These are phyloP conservation scores for Cyanoliseus patagonus DNA, from an alignment of 2,113 vertebrate species.

Conservation along the genomic window DNA sequence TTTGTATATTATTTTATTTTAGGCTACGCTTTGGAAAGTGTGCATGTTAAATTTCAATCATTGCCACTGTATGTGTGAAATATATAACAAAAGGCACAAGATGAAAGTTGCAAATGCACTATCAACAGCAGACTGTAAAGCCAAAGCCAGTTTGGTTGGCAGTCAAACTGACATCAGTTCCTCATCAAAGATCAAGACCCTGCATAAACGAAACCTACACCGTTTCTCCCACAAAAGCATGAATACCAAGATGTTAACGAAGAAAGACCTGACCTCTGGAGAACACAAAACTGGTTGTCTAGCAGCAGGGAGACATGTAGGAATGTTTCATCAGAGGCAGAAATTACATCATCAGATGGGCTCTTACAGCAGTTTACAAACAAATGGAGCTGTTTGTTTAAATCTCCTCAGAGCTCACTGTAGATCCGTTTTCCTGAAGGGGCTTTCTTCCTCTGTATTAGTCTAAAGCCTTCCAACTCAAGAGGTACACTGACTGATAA, in stretches of 20 bases:
- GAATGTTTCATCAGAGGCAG: not conserved
- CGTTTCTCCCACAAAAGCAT: not conserved
- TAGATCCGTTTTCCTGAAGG: not conserved
- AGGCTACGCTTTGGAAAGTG: not conserved
- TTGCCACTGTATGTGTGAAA: not conserved
- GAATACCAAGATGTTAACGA: not conserved
- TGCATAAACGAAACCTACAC: not conserved
- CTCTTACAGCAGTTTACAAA: not conserved
- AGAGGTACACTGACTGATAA: not conserved
- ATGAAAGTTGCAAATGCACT: not conserved
- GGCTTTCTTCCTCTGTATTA: not conserved
- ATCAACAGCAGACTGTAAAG: not conserved
- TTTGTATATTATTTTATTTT: not conserved
- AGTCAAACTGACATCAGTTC: not conserved
- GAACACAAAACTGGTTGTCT: not conserved
- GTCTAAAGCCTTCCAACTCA: not conserved
- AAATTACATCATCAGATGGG: not conserved
- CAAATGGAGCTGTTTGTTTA: not conserved
- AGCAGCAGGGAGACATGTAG: not conserved
- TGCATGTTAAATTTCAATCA: not conserved
- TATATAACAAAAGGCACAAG: not conserved
- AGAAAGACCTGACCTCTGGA: not conserved
- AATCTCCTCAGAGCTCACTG: not conserved
- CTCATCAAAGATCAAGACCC: not conserved
- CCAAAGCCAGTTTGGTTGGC: not conserved